These are phyloP conservation scores for Sturnira hondurensis DNA, from an alignment of 2,113 vertebrate species.

Conservation along the genomic window DNA sequence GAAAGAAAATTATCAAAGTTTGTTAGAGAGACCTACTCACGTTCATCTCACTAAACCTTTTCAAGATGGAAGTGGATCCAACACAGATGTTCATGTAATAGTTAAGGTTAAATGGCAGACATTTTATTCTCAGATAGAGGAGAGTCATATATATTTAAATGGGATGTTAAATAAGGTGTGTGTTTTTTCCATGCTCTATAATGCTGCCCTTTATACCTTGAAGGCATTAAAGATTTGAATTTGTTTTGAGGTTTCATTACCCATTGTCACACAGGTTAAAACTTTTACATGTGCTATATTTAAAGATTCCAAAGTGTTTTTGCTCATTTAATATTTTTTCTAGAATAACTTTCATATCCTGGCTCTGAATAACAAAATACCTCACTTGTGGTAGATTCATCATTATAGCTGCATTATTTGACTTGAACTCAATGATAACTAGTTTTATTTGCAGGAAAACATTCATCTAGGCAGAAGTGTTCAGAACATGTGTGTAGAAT, in stretches of 20 bases:
- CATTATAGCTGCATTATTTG: slow-evolving; percentile 70
- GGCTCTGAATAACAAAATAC: slow-evolving; percentile 57
- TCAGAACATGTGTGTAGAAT: slow-evolving; percentile 73
- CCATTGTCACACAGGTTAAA: neutral
- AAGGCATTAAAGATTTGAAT: neutral
- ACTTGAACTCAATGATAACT: slow-evolving; percentile 59
- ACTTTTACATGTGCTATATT: neutral
- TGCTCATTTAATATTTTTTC: slow-evolving; percentile 71
- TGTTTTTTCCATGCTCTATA: neutral
- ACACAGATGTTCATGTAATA: neutral
- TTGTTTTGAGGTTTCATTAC: slow-evolving; percentile 12
- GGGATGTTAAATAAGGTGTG: neutral
- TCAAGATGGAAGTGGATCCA: neutral
- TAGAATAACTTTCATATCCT: slow-evolving; percentile 68
- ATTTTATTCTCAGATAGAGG: neutral
- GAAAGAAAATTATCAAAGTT: neutral
- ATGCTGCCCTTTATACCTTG: neutral
- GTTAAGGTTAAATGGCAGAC: neutral
- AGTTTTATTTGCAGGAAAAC: slow-evolving; percentile 78
- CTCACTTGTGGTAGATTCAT: slow-evolving; percentile 63
- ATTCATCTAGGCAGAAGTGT: slow-evolving; percentile 75
- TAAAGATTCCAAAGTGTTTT: slow-evolving; percentile 59
- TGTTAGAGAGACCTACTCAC: neutral
- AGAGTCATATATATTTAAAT: neutral
- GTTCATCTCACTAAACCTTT: neutral